Evolutionary conservation across 2,113 vertebrate species (phyloP), one percentile per base, ranked within the genome.

Genomic region (Struthidea cinerea): DNA sequence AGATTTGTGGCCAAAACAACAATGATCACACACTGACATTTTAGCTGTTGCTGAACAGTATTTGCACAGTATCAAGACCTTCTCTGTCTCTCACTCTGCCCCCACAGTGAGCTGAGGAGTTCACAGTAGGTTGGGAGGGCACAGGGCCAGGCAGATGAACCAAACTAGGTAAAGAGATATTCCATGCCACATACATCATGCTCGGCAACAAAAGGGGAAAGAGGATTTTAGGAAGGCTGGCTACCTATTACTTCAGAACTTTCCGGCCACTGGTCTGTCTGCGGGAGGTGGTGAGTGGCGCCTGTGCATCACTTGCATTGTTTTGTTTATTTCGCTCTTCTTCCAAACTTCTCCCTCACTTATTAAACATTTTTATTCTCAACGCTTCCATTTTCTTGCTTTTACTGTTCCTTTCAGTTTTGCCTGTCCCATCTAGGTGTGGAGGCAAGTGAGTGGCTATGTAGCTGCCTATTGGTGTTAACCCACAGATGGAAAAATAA

Each of bases 371-470:
- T 33, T 71, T 35, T 63, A 21, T 44, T 53, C 19, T 63, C 27
- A 49, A 1, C 1, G 2, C 1, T 18, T 71, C 28, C 0, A 0
- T 77, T 63, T 87, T 44, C 26, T 50, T 55, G 17, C 8, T n/a
- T 83, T 67, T 52, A 10, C 20, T 93, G 8, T 28, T 69, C 10
- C 11, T 50, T 77, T 81, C 2, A 0, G 61, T 26, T 81, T 84
- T 81, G 11, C 13, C 33, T 55, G 13, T 20, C 35, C 39, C 22
- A 24, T 73, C 11, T 16, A 22, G 26, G 7, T 65, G 11, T 79
- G 18, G 52, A 28, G 52, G 3, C 3, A 26, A 16, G 32, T 8
- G 0, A 61, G 65, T 35, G 32, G 6, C 47, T 71, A 11, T 64
- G 50, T 39, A 37, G 14, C 16, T 91, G 30, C 32, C 47, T 71